Percentiles rank a stretch among this genome's conserved stretches.
Evolutionary conservation across 2,797 vertebrate species (phyloP).

Genomic region (Darevskia mixta): DNA sequence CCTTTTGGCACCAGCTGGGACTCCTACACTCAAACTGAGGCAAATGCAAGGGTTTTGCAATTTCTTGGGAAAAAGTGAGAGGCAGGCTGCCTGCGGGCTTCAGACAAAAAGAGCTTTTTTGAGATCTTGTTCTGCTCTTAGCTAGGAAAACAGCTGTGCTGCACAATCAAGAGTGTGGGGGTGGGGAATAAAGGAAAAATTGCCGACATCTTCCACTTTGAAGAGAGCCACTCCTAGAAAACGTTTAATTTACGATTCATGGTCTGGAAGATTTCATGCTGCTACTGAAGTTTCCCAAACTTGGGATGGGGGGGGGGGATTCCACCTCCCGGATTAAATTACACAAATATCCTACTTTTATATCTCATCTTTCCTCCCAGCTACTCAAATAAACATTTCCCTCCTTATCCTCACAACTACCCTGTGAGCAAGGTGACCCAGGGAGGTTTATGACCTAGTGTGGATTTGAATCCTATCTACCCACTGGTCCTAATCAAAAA

Average conservation of each 20-base stretch:
- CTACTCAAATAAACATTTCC: too few relatives aligned
- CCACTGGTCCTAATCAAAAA: too few relatives aligned
- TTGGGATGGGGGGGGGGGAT: background rate
- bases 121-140: background rate
- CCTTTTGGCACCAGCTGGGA: constrained; percentile 31
- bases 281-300: background rate
- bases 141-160: background rate
- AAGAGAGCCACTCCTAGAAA: background rate
- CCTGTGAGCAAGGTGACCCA: too few relatives aligned
- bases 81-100: background rate
- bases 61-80: constrained; percentile 32
- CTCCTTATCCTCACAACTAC: too few relatives aligned
- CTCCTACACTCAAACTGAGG: constrained; percentile 52
- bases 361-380: background rate
- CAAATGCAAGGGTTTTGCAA: constrained; percentile 45
- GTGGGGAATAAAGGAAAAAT: background rate
- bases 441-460: too few relatives aligned
- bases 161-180: background rate
- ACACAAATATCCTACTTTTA: background rate
- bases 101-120: background rate
- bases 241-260: background rate
- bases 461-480: too few relatives aligned
- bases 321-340: background rate
- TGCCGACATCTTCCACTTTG: background rate
- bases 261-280: background rate